These are phyloP conservation scores for Sitodiplosis mosellana DNA, from an alignment of 1,140 invertebrate species.

Conservation along the genomic window DNA sequence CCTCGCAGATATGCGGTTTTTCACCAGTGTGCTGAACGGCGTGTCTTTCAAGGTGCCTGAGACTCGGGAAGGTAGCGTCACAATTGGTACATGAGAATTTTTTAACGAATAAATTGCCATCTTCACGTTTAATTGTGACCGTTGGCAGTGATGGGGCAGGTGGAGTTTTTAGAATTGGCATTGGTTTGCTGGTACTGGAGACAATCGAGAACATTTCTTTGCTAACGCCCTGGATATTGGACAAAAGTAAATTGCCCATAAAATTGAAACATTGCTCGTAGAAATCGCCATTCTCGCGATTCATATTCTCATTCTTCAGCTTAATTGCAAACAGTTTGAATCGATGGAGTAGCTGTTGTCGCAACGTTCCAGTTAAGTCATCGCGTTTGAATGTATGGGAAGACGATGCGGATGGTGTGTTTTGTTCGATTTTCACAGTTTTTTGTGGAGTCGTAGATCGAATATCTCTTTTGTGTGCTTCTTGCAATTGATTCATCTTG, in stretches of 20 bases:
- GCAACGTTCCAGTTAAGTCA: no score
- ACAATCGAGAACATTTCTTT: neutral
- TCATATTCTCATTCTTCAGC: no score
- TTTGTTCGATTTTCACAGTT: no score
- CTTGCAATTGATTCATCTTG: no score
- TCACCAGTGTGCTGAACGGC: neutral
- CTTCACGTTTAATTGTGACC: neutral
- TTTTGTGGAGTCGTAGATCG: no score
- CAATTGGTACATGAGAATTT: neutral
- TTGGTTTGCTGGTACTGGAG: neutral
- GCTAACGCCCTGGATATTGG: neutral
- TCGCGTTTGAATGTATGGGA: no score
- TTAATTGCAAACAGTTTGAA: no score
- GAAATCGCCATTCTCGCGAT: no score
- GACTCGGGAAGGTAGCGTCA: neutral
- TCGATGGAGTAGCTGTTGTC: no score
- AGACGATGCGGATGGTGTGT: no score
- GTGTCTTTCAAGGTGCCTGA: slow-evolving; percentile 1
- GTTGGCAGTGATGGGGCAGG: neutral
- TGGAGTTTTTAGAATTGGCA: neutral
- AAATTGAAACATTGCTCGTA: neutral
- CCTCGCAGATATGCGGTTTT: neutral
- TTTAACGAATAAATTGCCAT: neutral
- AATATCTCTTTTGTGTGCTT: no score
- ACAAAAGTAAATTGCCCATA: neutral